Evolutionary conservation across 2,797 vertebrate genomes (phyloP), one percentile per base, ranked within the genome.

Genomic region (Sebastiscus albofasciatus): DNA sequence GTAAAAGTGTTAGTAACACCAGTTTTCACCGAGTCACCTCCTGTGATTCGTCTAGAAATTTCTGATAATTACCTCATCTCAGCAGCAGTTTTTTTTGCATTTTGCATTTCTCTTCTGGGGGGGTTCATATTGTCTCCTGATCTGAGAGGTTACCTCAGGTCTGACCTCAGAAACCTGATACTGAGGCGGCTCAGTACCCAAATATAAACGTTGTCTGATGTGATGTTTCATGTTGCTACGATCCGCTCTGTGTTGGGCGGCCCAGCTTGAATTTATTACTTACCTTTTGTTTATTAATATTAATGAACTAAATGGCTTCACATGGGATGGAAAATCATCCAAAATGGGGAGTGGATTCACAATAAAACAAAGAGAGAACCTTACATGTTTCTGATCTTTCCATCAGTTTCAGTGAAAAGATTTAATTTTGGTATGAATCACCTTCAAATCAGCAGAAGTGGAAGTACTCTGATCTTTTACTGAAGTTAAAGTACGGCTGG

Each of bases 91-190:
- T 46, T 46, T 46, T 46, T 46, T 46, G 18, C 49, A 52, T 52
- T 52, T 52, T 52, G 49, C 20, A 52, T 52, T 52, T 52, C 49
- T n/a, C 49, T n/a, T n/a, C 49, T 52, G 49, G 7, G 49, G 46
- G 20, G 16, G 49, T 26, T 56, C 5, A 56, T 56, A 56, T 56
- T n/a, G 72, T 56, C 29, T 34, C 5, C 31, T 54, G 72, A 54
- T 22, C 36, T 26, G 8, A 31, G 36, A 64, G 54, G 36, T 42
- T 26, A 18, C 71, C 61, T 62, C 22, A 39, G 46, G 22, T 60
- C n/a, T 66, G 79, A 64, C 52, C 67, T 59, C 46, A 61, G 86
- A 78, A 65, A 74, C 27, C 29, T 27, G 72, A 89, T 6, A 14
- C 65, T 16, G 39, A 5, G 11, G 18, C 8, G 5, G 42, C 69